Conservation (phyloP, 2,113 vertebrate species). For the Epinephelus lanceolatus region DNA sequence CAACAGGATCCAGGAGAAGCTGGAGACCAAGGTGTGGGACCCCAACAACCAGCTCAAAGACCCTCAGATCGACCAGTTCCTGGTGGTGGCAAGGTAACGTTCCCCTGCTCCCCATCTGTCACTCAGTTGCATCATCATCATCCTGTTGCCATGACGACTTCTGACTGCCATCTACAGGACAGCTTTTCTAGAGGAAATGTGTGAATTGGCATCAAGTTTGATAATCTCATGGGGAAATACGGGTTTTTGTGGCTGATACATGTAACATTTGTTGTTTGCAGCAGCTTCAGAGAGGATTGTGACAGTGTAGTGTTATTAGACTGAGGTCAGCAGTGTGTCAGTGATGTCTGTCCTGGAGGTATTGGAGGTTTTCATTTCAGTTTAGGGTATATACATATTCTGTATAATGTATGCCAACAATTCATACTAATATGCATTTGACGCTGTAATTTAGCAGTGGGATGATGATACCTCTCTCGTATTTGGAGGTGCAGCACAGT, state of each 20-base stretch:
- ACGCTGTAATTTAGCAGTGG: not conserved
- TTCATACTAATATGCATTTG: not conserved
- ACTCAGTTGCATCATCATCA: not conserved
- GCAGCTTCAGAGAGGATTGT: not conserved
- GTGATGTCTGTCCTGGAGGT: not conserved
- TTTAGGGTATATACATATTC: not conserved
- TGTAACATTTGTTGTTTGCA: not conserved
- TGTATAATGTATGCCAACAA: not conserved
- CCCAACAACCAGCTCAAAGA: slow-evolving; percentile 94
- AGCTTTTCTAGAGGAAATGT: slow-evolving; percentile 8
- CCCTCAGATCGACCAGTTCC: slow-evolving; percentile 95
- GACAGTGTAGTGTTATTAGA: not conserved
- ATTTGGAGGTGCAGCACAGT: not conserved
- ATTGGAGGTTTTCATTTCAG: not conserved
- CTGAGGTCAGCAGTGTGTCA: not conserved
- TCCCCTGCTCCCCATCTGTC: slow-evolving; percentile 24
- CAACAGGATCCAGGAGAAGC: slow-evolving; percentile 91
- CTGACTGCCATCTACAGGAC: slow-evolving; percentile 11
- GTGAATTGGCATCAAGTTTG: not conserved
- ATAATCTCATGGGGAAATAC: slow-evolving; percentile 19
- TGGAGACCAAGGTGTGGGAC: slow-evolving; percentile 96
- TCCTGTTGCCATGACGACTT: slow-evolving; percentile 55
- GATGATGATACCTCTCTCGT: not conserved
- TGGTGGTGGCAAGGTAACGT: slow-evolving; percentile 93
- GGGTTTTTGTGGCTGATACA: not conserved